Base-by-base conservation (phyloP, 1,140 invertebrate genomes). In the Pinna nobilis region DNA sequence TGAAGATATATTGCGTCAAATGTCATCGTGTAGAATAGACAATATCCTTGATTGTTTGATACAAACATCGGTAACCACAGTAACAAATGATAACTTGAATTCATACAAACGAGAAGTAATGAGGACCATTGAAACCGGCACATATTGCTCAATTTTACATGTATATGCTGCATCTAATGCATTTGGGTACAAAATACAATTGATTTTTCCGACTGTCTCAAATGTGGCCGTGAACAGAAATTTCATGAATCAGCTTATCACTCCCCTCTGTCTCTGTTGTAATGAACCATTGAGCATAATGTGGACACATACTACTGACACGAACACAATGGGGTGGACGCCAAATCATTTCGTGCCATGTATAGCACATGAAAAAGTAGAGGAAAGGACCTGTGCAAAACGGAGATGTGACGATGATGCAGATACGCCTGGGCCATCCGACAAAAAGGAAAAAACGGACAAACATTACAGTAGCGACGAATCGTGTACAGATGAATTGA, bases 161-260 rank as follows among this genome's bases (percentile, higher is more conserved):
- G 28, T 50, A n/a, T 50, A 50, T 50, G 49, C 49, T 50, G 49
- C 49, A 50, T n/a, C 49, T 25, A 50, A 50, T 50, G 49, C 49
- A n/a, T 50, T 50, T 50, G 49, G n/a, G n/a, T 50, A 23, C 49
- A 50, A 50, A 50, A 50, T 50, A 7, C 20, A 25, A 50, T 23
- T n/a, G n/a, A 50, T 50, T 23, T 50, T 50, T 50, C 49, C 1
- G 28, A 25, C 20, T 9, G 49, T 50, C 49, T 50, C 49, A 50
- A 50, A 50, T n/a, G 49, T 50, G 28, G 49, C 49, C 20, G 28
- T 50, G n/a, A 50, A n/a, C 49, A 15, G 9, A 50, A n/a, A 50
- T 50, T 50, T 50, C n/a, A n/a, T n/a, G n/a, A 50, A n/a, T 50
- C n/a, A 50, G 28, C n/a, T 50, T 23, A 50, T 50, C 49, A 50